These are phyloP conservation scores for Cataglyphis altisquamis DNA, from an alignment of 2,888 invertebrate species.

Conservation along the genomic window DNA sequence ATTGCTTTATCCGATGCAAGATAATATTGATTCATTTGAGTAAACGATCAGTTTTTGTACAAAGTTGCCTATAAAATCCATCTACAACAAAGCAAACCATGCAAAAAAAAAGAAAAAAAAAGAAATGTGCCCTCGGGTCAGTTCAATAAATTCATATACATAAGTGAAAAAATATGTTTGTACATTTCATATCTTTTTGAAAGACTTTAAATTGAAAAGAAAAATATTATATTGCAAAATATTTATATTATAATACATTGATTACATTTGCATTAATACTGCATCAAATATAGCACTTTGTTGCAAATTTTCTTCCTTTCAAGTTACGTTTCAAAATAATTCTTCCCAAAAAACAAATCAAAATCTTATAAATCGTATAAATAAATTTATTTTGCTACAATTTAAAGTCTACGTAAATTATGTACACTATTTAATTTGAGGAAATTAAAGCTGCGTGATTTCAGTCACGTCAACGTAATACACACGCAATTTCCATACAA, in stretches of 20 bases:
- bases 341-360: not conserved
- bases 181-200: not conserved
- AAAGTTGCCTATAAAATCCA: not conserved
- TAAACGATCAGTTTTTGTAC: slow-evolving; percentile 12
- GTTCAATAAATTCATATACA: not conserved
- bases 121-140: not conserved
- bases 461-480: slow-evolving; percentile 9
- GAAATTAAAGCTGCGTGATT: slow-evolving; percentile 23
- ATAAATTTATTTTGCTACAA: not conserved
- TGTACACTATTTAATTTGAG: slow-evolving; percentile 24
- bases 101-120: slow-evolving; percentile 15
- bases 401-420: slow-evolving; percentile 20
- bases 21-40: not conserved
- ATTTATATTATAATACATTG: not conserved
- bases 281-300: not conserved
- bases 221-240: slow-evolving; percentile 15
- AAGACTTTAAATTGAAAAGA: not conserved
- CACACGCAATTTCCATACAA: slow-evolving; percentile 16
- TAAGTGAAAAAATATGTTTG: slow-evolving; percentile 10
- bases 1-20: not conserved
- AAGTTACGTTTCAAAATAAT: not conserved
- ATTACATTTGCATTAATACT: slow-evolving; percentile 12
- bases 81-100: not conserved
- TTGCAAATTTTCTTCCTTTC: not conserved
- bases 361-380: not conserved